Evolutionary conservation across 2,113 vertebrate species (phyloP).

Genomic region (Lophotis ruficrista): DNA sequence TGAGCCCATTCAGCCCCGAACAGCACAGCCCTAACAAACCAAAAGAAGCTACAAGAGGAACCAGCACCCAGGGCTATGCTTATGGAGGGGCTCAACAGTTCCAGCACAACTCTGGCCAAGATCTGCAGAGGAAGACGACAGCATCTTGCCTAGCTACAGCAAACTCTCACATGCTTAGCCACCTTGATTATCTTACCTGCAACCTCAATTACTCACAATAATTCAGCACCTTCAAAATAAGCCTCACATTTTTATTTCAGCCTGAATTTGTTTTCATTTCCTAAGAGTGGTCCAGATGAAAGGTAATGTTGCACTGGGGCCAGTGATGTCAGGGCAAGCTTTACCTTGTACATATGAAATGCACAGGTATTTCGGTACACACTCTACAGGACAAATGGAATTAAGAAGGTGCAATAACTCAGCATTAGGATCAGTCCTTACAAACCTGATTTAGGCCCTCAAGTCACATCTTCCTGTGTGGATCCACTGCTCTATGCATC

Average conservation of each 20-base stretch:
- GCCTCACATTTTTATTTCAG: neutral
- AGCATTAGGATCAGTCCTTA: neutral
- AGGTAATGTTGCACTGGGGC: fast-evolving
- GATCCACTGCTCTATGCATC: neutral
- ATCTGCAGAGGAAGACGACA: neutral
- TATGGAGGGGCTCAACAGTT: neutral
- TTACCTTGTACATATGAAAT: fast-evolving
- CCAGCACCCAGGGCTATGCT: neutral
- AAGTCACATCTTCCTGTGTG: neutral
- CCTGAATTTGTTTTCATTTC: neutral
- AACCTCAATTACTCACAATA: neutral
- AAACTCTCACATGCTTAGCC: neutral
- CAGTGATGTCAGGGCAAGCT: fast-evolving
- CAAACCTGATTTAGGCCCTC: neutral
- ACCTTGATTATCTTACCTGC: neutral
- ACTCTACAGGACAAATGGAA: neutral
- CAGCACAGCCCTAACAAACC: neutral
- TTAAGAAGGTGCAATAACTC: neutral
- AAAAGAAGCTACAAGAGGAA: neutral
- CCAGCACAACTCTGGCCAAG: too few species aligned
- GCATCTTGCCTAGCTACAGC: neutral
- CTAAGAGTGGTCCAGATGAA: neutral
- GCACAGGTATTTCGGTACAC: neutral
- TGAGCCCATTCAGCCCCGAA: fast-evolving
- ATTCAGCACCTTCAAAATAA: neutral